Evolutionary conservation across 2,797 vertebrate species (phyloP).

Genomic region (Onychomys torridus): DNA sequence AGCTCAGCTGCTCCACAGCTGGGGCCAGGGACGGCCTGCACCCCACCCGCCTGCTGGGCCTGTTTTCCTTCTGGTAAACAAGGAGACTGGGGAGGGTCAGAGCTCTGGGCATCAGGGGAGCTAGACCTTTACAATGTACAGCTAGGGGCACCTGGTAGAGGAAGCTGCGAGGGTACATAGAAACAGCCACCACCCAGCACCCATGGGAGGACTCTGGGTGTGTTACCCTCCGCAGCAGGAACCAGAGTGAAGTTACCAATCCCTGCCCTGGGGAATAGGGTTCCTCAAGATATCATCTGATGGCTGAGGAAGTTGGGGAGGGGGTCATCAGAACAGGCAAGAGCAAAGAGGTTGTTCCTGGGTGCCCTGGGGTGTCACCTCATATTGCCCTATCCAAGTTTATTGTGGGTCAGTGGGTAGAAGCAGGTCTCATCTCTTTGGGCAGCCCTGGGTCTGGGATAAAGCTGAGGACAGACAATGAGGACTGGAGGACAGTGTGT

Average conservation of each 20-base stretch:
- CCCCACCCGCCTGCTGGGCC: slow-evolving; percentile 30
- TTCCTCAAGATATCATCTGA: neutral
- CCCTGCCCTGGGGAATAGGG: too few relatives aligned
- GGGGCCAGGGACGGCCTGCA: slow-evolving; percentile 61
- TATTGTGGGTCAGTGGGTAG: neutral
- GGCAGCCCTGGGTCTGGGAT: neutral
- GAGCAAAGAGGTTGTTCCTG: neutral
- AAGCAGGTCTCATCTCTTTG: neutral
- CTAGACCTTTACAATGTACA: too few relatives aligned
- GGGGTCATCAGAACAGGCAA: neutral
- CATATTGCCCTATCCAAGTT: neutral
- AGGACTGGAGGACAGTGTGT: too few relatives aligned
- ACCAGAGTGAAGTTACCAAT: neutral
- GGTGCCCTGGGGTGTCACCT: too few relatives aligned
- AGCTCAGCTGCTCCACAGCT: slow-evolving; percentile 81
- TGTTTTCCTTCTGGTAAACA: slow-evolving; percentile 59
- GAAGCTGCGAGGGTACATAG: neutral
- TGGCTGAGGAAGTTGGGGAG: neutral
- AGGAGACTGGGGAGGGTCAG: neutral
- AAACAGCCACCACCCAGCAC: neutral
- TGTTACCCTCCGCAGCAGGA: neutral
- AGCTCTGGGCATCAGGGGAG: neutral
- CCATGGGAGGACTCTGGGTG: fast-evolving
- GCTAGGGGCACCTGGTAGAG: neutral
- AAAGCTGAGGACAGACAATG: neutral